phyloP scores from a whole-genome alignment of 2,797 vertebrate species.

The Etheostoma nigrum region DNA sequence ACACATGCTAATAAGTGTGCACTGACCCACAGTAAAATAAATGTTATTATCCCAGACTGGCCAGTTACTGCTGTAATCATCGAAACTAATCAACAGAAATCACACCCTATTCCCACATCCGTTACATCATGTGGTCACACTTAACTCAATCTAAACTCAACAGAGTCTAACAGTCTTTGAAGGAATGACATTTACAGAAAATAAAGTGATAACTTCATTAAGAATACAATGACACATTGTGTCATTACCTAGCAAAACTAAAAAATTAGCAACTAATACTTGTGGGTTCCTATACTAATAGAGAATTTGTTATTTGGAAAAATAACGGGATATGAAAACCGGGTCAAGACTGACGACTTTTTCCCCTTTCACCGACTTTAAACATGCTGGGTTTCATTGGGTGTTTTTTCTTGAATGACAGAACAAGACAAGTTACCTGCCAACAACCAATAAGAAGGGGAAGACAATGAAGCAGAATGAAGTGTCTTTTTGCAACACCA shows the following conservation, averaged over 20 bases:
- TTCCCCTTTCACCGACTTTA: background rate
- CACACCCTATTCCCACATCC: conserved; percentile 9
- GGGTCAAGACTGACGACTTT: background rate
- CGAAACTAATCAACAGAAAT: conserved; percentile 23
- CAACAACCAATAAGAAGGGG: background rate
- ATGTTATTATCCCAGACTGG: background rate
- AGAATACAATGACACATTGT: background rate
- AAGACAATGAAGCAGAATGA: background rate
- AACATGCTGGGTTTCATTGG: background rate
- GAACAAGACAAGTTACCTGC: conserved; percentile 1
- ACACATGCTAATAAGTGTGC: background rate
- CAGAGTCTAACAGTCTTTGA: background rate
- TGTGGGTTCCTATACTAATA: background rate
- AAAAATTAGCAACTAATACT: background rate
- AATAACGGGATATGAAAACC: background rate
- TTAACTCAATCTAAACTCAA: background rate
- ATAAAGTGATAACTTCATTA: background rate
- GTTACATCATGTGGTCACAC: conserved; percentile 10
- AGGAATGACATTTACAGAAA: background rate
- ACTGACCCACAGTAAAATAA: background rate
- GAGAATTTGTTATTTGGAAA: background rate
- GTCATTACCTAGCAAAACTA: background rate
- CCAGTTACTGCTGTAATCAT: conserved; percentile 1
- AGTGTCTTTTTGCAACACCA: background rate
- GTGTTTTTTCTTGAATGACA: background rate